Base-by-base conservation (phyloP, 2,113 vertebrate species). In the Gallinago jamesoni region DNA sequence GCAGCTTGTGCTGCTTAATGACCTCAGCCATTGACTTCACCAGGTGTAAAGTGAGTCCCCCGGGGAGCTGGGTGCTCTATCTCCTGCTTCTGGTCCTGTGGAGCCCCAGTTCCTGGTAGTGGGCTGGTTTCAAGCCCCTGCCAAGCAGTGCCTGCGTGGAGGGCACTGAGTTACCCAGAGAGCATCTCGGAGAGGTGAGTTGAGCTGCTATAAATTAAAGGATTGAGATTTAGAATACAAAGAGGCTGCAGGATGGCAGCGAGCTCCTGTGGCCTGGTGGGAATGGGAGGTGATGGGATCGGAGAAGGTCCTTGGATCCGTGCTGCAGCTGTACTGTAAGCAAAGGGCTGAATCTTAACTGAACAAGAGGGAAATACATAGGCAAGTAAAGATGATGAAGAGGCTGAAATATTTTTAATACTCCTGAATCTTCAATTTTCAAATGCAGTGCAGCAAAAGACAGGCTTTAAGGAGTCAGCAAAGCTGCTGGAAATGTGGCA, bases 341-440 rank as follows among this genome's bases (percentile, higher is more conserved):
- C 27, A 68, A 64, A 75, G 72, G 63, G 60, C 69, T 76, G 59
- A 47, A 24, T 17, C 79, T 72, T 33, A 37, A 33, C 30, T 17
- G 53, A 76, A 33, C 24, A 55, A 57, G 75, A 59, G 2, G 48
- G 68, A 89, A 84, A 39, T 24, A 14, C 2, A 1, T 8, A 45
- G 28, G 48, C 68, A 90, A 93, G 30, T 43, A 78, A 87, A 76
- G 83, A 68, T 95, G 84, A 82, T 87, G 90, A 93, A 92, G 87
- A 90, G 28, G 89, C 87, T 89, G 66, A 84, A 95, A 37, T 97
- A 94, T 95, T 96, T 97, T 96, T 95, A 96, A 94, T 89, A 87
- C 27, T 48, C 81, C 77, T 79, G 93, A 95, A 89, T 93, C 87
- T 48, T 95, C 94, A 82, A 10, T 92, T 94, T 94, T 75, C n/a